phyloP scores from a whole-genome alignment of 35 echinoderm and acorn worm genomes.

The Ptychodera flava region DNA sequence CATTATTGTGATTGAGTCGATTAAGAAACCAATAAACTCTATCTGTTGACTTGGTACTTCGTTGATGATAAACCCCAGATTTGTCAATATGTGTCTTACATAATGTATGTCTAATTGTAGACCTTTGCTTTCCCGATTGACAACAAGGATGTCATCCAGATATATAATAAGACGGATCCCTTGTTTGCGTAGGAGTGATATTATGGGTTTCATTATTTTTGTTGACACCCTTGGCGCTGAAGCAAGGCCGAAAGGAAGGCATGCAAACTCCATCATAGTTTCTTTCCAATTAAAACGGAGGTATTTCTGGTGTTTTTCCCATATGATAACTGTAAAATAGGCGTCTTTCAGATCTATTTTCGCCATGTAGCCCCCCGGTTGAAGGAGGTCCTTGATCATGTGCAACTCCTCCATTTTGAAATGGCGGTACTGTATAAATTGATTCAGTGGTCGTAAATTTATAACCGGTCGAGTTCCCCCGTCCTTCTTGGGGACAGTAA shows the following conservation, averaged over 20 bases:
- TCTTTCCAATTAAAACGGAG: constrained; percentile 2
- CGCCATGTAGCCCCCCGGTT: constrained; percentile 11
- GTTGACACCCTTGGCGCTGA: constrained; percentile 18
- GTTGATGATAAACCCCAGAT: no score
- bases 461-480: constrained; percentile 26
- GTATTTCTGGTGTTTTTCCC: neutral
- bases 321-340: constrained; percentile 4
- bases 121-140: neutral
- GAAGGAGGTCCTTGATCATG: constrained; percentile 1
- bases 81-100: no score
- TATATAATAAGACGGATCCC: neutral
- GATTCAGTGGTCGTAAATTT: constrained; percentile 18
- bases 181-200: neutral
- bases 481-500: constrained; percentile 21
- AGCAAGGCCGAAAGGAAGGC: neutral
- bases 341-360: constrained; percentile 19
- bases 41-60: no score
- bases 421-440: no score
- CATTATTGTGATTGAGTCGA: no score
- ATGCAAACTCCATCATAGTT: no score
- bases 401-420: neutral
- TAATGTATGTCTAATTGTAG: no score
- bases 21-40: no score
- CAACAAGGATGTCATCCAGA: constrained; percentile 8
- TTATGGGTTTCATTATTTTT: neutral